A percentile compares a stretch with the other conserved stretches of the same genome.
Evolutionary conservation across 2,888 invertebrate species (phyloP).

Genomic region (Tetrapedia diversipes): DNA sequence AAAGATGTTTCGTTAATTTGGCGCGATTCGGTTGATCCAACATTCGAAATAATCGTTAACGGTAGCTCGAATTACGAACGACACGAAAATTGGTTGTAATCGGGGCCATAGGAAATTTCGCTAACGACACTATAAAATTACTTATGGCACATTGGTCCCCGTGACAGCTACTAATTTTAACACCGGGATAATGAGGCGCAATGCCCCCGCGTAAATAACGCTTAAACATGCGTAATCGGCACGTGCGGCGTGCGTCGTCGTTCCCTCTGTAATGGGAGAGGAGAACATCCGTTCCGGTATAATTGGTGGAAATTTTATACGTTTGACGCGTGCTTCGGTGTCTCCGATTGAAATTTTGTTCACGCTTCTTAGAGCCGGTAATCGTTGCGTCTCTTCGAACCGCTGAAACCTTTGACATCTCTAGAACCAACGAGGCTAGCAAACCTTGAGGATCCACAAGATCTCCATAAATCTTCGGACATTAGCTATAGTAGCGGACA

Average conservation of each 20-base stretch:
- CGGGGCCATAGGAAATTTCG: slow-evolving; percentile 70
- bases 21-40: slow-evolving; percentile 1
- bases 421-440: slow-evolving; percentile 5
- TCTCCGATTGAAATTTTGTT: neutral
- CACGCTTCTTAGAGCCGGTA: neutral
- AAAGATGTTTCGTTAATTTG: slow-evolving; percentile 30
- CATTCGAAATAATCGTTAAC: slow-evolving; percentile 21
- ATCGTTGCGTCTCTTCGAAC: neutral
- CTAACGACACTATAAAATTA: slow-evolving; percentile 77
- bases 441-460: slow-evolving; percentile 10
- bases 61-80: slow-evolving; percentile 65
- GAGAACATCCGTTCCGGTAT: slow-evolving; percentile 3
- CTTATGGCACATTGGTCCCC: slow-evolving; percentile 58
- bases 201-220: slow-evolving; percentile 57
- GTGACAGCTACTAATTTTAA: slow-evolving; percentile 73
- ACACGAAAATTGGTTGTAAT: slow-evolving; percentile 71
- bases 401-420: slow-evolving; percentile 16
- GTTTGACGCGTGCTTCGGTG: neutral
- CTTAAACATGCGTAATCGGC: slow-evolving; percentile 68
- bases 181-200: slow-evolving; percentile 74
- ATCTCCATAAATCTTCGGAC: slow-evolving; percentile 10
- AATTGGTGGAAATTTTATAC: slow-evolving; percentile 24
- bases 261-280: slow-evolving; percentile 61
- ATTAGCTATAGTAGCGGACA: too few species aligned
- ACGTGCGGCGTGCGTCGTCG: slow-evolving; percentile 51